Conservation (phyloP, 1,140 invertebrate genomes). For the Drosophila pachea region DNA sequence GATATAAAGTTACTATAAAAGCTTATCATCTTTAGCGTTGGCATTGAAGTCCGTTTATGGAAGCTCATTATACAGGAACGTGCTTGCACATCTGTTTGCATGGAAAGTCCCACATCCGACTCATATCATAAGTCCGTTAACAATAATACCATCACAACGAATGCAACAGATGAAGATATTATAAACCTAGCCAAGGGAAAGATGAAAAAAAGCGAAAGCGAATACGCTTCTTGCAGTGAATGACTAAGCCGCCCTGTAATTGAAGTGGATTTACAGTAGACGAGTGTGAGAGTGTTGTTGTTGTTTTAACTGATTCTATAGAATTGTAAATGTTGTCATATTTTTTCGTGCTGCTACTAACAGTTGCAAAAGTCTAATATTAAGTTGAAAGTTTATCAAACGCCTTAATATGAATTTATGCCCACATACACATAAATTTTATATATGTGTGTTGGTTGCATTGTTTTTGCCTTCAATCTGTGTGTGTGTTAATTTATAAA, state of each 20-base stretch:
- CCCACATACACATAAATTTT: slow-evolving; percentile 7
- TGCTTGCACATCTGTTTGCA: slow-evolving; percentile 56
- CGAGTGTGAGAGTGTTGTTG: slow-evolving; percentile 40
- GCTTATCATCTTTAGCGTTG: slow-evolving; percentile 49
- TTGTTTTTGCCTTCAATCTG: slow-evolving; percentile 34
- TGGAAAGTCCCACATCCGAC: slow-evolving; percentile 45
- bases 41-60: slow-evolving; percentile 74
- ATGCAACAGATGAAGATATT: slow-evolving; percentile 20
- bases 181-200: slow-evolving; percentile 41
- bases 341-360: slow-evolving; percentile 43
- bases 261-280: slow-evolving; percentile 18
- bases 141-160: slow-evolving; percentile 57
- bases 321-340: slow-evolving; percentile 62
- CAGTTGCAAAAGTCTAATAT: slow-evolving; percentile 31
- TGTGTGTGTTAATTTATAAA: slow-evolving; percentile 69
- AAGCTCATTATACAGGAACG: slow-evolving; percentile 73
- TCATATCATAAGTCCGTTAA: slow-evolving; percentile 57
- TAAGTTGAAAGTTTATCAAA: slow-evolving; percentile 29
- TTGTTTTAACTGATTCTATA: slow-evolving; percentile 47
- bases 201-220: slow-evolving; percentile 70
- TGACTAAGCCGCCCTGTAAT: slow-evolving; percentile 42
- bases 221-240: slow-evolving; percentile 77
- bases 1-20: neutral
- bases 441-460: slow-evolving; percentile 32
- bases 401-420: slow-evolving; percentile 31